These are phyloP conservation scores for Syrista parreyssii DNA, from an alignment of 2,888 invertebrate genomes.

Conservation along the genomic window DNA sequence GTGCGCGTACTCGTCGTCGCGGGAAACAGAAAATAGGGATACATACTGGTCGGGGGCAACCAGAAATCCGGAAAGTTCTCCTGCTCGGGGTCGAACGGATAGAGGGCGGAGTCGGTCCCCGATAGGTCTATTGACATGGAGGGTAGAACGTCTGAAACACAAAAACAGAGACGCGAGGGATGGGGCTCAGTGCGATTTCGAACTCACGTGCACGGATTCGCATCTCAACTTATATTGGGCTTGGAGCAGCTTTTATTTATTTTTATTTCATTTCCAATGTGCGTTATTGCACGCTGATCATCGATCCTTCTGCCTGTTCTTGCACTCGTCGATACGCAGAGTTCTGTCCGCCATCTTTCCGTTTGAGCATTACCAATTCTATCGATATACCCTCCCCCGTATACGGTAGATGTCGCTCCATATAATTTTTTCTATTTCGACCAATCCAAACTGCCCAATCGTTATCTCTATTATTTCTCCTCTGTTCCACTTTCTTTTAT, in stretches of 20 bases:
- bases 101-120: slow-evolving; percentile 72
- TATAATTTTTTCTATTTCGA: not conserved
- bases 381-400: no score
- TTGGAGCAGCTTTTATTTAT: not conserved
- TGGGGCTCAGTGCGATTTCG: slow-evolving; percentile 48
- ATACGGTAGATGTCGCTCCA: fast-evolving
- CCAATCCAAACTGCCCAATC: not conserved
- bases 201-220: slow-evolving; percentile 35
- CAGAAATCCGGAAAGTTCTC: slow-evolving; percentile 70
- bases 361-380: not conserved
- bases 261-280: not conserved
- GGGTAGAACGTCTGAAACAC: slow-evolving; percentile 72
- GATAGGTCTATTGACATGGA: slow-evolving; percentile 68
- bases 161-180: slow-evolving; percentile 65
- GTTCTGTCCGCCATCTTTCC: not conserved
- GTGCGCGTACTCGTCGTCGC: slow-evolving; percentile 66
- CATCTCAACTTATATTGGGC: slow-evolving; percentile 11
- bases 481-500: not conserved
- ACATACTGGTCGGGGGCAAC: slow-evolving; percentile 69
- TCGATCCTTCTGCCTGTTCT: not conserved
- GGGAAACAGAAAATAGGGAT: slow-evolving; percentile 74
- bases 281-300: not conserved
- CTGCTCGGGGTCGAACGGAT: slow-evolving; percentile 69
- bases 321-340: not conserved
- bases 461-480: no score